Base-by-base conservation (phyloP, 2,888 invertebrate species). In the Lepeophtheirus nordmannii region DNA sequence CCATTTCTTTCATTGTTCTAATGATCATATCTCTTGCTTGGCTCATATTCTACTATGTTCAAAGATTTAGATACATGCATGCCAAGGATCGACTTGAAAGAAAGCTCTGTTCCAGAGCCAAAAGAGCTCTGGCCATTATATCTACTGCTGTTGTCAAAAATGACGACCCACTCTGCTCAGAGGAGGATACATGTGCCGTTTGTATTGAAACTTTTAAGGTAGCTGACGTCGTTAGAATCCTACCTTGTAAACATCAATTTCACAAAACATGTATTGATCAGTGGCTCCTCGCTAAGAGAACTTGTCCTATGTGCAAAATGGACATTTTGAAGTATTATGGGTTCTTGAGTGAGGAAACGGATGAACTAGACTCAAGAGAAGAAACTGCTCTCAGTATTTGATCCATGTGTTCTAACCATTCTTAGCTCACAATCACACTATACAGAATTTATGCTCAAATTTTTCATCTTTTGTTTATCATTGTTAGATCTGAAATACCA, bases 281-380 rank as follows among this genome's bases (percentile, higher is more conserved):
- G 20, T 94, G 93, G 93, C 80, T 94, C 68, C 78, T 94, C 73
- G 92, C 93, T 74, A 91, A 93, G 76, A 82, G 92, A 70, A 92
- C 92, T 40, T 94, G 93, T 76, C 93, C 93, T 11, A 92, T 94
- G 90, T 94, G 93, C 79, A 93, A 93, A 77, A 85, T 89, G 83
- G 93, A 94, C 77, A 93, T 94, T 72, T 82, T 94, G 69, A 87
- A 90, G 74, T 85, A 86, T 75, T 89, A 88, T 73, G 89, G 89
- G 70, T 86, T 86, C 77, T 85, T 87, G 82, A 87, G 70, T 8
- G 62, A 62, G 3, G 41, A 41, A 17, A 23, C 14, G 53, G 17
- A 30, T 30, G 30, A 30, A 30, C 30, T 46, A 14, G 53, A 46
- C 53, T 46, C 53, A 14, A 14, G 53, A 46, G 53, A 46, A 46